phyloP scores from a whole-genome alignment of 2,888 invertebrate species.

The Plutella xylostella region DNA sequence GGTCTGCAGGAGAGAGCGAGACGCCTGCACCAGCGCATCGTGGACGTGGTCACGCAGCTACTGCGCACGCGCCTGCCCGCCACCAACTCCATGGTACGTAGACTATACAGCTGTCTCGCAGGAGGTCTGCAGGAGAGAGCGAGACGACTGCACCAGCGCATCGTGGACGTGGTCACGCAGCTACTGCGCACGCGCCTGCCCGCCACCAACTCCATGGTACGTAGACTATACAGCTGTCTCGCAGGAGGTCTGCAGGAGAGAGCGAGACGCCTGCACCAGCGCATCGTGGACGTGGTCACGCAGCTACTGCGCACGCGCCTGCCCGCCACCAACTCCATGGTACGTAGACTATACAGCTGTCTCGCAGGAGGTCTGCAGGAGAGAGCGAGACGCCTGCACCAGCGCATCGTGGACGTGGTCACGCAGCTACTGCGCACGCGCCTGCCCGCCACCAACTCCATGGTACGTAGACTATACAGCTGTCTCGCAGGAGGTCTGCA shows the following conservation, averaged over 20 bases:
- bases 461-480: slow-evolving; percentile 76
- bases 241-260: no score
- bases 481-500: no score
- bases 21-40: slow-evolving; percentile 96
- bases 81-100: slow-evolving; percentile 90
- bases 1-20: no score
- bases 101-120: no score
- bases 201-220: slow-evolving; percentile 94
- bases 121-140: no score
- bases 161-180: slow-evolving; percentile 98
- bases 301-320: slow-evolving; percentile 91
- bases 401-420: slow-evolving; percentile 98
- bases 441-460: slow-evolving; percentile 95
- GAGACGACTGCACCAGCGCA: slow-evolving; percentile 96
- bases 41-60: slow-evolving; percentile 97
- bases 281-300: slow-evolving; percentile 98
- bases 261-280: slow-evolving; percentile 96
- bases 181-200: slow-evolving; percentile 92
- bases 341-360: slow-evolving; percentile 34
- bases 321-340: slow-evolving; percentile 97
- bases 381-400: slow-evolving; percentile 97
- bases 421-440: slow-evolving; percentile 91
- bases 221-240: no score
- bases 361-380: no score
- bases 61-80: slow-evolving; percentile 92